These are phyloP conservation scores for Tupiocoris notatus DNA, from an alignment of 2,888 invertebrate genomes.

Conservation along the genomic window DNA sequence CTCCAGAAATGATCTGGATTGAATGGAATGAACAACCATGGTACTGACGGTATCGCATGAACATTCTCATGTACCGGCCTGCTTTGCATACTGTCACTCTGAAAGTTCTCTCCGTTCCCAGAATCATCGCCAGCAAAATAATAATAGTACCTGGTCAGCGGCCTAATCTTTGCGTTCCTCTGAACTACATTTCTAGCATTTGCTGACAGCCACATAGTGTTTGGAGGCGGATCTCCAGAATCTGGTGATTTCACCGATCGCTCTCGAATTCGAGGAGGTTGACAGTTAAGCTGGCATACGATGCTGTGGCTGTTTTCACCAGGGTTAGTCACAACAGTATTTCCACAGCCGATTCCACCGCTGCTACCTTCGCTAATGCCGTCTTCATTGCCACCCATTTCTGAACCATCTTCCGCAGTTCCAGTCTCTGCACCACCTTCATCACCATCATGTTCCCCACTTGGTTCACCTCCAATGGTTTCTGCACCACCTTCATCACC, in stretches of 20 bases:
- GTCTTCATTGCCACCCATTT: neutral
- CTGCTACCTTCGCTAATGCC: neutral
- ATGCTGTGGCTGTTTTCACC: neutral
- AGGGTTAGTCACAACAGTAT: too few relatives aligned
- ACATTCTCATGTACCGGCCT: too few relatives aligned
- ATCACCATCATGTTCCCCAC: neutral
- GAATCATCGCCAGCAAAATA: neutral
- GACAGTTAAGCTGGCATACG: neutral
- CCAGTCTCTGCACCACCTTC: neutral
- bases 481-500: neutral
- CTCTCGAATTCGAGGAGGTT: neutral
- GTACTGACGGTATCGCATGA: neutral
- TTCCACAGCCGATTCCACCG: too few relatives aligned
- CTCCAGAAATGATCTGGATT: neutral
- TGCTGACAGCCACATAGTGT: neutral
- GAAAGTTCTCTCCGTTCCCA: neutral
- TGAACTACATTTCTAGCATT: neutral
- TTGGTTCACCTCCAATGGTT: neutral
- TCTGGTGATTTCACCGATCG: neutral
- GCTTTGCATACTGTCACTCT: neutral
- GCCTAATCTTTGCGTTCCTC: neutral
- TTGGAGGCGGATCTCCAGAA: neutral
- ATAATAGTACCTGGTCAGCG: neutral
- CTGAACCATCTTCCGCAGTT: neutral
- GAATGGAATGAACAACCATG: neutral